Evolutionary conservation across 2,797 vertebrate genomes (phyloP).

Genomic region (Malurus splendens): DNA sequence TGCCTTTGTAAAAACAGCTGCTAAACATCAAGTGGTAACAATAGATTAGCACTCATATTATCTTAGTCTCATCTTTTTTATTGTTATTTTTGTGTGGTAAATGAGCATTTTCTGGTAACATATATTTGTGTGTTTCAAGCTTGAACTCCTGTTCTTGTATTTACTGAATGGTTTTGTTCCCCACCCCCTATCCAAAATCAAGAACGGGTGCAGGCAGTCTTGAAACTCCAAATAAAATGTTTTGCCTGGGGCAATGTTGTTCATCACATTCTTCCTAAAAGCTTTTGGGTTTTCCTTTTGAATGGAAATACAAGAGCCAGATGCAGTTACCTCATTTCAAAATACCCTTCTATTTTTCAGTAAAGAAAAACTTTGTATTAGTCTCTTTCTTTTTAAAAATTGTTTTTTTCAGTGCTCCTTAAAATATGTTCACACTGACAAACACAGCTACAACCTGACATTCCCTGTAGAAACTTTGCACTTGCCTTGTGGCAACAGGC

Average conservation of each 20-base stretch:
- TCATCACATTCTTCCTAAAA: constrained; percentile 25
- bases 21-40: background rate
- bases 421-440: background rate
- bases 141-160: background rate
- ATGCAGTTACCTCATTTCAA: constrained; percentile 29
- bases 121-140: background rate
- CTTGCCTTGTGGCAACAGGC: background rate
- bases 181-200: background rate
- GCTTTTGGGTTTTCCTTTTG: background rate
- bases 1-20: background rate
- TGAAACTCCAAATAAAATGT: constrained; percentile 9
- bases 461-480: background rate
- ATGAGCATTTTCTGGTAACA: background rate
- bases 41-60: background rate
- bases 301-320: constrained; percentile 3
- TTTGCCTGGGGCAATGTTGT: background rate
- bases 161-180: background rate
- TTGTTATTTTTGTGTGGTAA: background rate
- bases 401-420: background rate
- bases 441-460: background rate
- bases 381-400: background rate
- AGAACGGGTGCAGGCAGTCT: background rate
- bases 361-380: background rate
- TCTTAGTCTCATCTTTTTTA: background rate
- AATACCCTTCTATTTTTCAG: background rate